Evolutionary conservation across 2,888 invertebrate genomes (phyloP).

Genomic region (Acronicta alni): DNA sequence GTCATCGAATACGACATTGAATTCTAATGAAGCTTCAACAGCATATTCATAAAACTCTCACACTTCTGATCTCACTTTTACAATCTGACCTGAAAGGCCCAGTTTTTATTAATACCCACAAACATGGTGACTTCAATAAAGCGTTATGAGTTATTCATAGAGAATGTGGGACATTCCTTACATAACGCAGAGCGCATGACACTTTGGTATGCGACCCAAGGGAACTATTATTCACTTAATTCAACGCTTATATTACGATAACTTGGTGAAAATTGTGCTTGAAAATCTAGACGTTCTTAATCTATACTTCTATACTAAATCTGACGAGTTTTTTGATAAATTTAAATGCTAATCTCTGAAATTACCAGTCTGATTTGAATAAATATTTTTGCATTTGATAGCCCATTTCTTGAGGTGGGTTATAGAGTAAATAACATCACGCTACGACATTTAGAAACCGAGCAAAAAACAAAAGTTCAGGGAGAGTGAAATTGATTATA

Average conservation of each 20-base stretch:
- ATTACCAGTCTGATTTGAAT: no score
- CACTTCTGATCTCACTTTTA: conserved; percentile 19
- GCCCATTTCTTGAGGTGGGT: no score
- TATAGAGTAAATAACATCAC: no score
- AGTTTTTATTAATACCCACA: conserved; percentile 53
- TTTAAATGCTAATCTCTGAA: no score
- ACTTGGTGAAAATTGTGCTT: conserved; percentile 32
- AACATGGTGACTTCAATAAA: conserved; percentile 58
- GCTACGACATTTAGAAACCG: no score
- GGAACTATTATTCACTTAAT: conserved; percentile 56
- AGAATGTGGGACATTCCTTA: conserved; percentile 60
- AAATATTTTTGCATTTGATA: no score
- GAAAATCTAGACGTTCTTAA: conserved; percentile 3
- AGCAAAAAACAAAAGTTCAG: no score
- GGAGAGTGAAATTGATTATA: no score
- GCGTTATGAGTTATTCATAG: conserved; percentile 60
- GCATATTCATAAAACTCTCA: conserved; percentile 20
- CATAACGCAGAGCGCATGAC: conserved; percentile 49
- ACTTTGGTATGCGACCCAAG: conserved; percentile 40
- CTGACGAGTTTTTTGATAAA: no score
- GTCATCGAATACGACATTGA: conserved; percentile 14
- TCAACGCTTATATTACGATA: conserved; percentile 39
- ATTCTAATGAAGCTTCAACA: conserved; percentile 15
- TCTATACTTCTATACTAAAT: no score
- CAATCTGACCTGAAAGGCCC: conserved; percentile 21